Percentiles rank a stretch among this genome's conserved stretches.
Evolutionary conservation across 2,797 vertebrate species (phyloP).

Genomic region (Melanotaenia parkinsoni): DNA sequence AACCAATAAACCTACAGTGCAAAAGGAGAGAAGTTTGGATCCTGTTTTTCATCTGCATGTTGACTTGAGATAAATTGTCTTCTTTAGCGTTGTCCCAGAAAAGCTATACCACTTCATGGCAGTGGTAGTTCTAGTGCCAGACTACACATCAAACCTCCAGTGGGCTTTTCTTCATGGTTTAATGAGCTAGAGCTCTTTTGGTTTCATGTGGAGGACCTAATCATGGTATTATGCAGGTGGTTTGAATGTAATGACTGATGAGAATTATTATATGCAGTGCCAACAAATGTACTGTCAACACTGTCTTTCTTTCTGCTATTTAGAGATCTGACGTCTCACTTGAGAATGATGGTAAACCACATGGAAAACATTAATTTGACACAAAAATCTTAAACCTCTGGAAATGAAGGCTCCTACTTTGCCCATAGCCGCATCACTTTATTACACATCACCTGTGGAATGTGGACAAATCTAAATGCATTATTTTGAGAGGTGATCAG

Average conservation of each 20-base stretch:
- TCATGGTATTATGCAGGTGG: neutral
- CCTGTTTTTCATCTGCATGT: neutral
- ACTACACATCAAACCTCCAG: neutral
- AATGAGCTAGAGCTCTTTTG: neutral
- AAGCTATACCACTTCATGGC: neutral
- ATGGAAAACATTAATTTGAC: conserved; percentile 13
- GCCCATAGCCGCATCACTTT: conserved; percentile 2
- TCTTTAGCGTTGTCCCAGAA: neutral
- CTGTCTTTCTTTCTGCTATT: neutral
- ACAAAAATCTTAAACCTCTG: conserved; percentile 12
- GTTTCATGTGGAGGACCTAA: neutral
- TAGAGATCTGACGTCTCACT: neutral
- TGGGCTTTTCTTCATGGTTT: neutral
- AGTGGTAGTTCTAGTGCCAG: neutral
- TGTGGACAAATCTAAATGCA: neutral
- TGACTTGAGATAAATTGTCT: neutral
- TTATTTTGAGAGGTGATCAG: conserved; percentile 30
- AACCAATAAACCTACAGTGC: neutral
- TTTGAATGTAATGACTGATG: neutral
- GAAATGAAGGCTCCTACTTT: conserved; percentile 9
- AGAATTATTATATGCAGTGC: neutral
- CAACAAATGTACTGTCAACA: neutral
- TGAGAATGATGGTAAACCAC: conserved; percentile 17
- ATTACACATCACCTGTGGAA: conserved; percentile 14
- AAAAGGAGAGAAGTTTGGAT: neutral